Evolutionary conservation across 1,140 invertebrate genomes (phyloP).

Genomic region (Hirudo medicinalis): DNA sequence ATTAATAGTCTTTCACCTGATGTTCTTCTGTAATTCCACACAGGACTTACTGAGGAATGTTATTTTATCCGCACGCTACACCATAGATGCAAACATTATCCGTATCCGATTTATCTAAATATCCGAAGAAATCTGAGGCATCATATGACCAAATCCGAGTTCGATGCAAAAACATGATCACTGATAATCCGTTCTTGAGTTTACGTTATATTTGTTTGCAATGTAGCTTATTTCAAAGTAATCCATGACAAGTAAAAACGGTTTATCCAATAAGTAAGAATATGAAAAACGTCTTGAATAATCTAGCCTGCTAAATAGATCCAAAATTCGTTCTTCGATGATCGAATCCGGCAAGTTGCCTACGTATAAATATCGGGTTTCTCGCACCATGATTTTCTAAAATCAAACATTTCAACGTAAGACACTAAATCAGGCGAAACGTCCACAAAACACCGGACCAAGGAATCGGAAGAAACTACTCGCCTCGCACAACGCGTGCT

Average conservation of each 20-base stretch:
- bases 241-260: constrained; percentile 2
- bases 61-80: no score
- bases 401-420: constrained; percentile 15
- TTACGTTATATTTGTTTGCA: neutral
- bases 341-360: constrained; percentile 99
- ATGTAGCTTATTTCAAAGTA: neutral
- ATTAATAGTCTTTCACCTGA: neutral
- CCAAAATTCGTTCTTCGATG: constrained; percentile 80
- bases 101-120: neutral
- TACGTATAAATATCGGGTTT: constrained; percentile 98
- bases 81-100: no score
- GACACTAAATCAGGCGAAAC: neutral
- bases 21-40: neutral
- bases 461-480: neutral
- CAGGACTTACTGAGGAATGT: neutral
- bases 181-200: no score
- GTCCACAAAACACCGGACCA: neutral
- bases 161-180: no score
- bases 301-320: constrained; percentile 89
- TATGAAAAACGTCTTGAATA: neutral
- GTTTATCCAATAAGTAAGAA: constrained; percentile 7
- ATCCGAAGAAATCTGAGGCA: neutral
- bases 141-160: constrained; percentile 1
- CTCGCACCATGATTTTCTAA: constrained; percentile 71
- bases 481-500: no score